phyloP scores from a whole-genome alignment of 2,113 vertebrate species.

The Myocastor coypus region DNA sequence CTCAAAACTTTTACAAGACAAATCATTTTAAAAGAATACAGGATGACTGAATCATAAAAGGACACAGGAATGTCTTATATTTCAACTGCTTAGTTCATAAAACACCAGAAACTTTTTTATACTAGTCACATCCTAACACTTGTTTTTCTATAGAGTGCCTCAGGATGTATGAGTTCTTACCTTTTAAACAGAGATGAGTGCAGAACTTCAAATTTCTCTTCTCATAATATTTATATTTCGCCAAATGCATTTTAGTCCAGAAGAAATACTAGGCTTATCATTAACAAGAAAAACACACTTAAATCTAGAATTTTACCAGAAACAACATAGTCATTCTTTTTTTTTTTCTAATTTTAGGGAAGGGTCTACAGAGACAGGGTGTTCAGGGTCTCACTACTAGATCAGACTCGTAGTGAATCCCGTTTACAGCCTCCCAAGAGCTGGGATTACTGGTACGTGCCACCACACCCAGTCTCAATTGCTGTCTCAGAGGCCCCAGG shows the following conservation, averaged over 20 bases:
- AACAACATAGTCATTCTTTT: neutral
- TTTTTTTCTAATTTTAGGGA: too few species aligned
- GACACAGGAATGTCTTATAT: neutral
- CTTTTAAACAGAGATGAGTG: neutral
- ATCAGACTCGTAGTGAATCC: too few species aligned
- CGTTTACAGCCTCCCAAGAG: too few species aligned
- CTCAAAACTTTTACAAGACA: neutral
- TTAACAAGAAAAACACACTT: conserved; percentile 46
- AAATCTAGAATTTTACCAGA: conserved; percentile 9
- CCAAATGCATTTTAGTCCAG: conserved; percentile 1
- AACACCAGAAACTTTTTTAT: conserved; percentile 33
- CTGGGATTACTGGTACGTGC: too few species aligned
- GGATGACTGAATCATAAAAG: conserved; percentile 48
- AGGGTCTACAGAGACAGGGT: too few species aligned
- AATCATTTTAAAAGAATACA: neutral
- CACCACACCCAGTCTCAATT: too few species aligned
- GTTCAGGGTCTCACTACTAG: too few species aligned
- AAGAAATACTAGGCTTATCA: conserved; percentile 40
- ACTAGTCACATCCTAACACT: neutral
- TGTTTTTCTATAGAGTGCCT: neutral
- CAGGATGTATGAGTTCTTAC: neutral
- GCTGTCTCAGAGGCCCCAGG: too few species aligned
- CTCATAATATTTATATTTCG: conserved; percentile 77
- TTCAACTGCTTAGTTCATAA: conserved; percentile 45
- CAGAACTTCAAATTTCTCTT: conserved; percentile 50